phyloP scores from a whole-genome alignment of 2,888 invertebrate species.

The Cerceris rybyensis region DNA sequence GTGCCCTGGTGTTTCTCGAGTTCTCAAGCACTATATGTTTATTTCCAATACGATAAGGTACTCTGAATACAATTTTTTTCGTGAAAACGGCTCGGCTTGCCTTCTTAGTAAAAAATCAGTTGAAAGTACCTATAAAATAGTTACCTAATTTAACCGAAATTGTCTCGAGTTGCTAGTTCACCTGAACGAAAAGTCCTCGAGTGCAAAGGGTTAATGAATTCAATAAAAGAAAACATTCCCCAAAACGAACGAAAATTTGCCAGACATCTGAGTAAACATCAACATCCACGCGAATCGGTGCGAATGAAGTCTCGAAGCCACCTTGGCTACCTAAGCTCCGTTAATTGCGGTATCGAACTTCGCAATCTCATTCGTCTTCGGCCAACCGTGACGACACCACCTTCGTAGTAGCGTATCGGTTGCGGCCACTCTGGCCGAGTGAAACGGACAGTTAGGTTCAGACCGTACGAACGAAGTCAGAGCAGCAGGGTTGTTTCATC shows the following conservation, averaged over 20 bases:
- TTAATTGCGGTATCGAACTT: slow-evolving; percentile 67
- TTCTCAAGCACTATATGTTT: too few relatives aligned
- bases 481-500: slow-evolving; percentile 35
- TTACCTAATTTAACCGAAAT: too few relatives aligned
- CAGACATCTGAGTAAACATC: too few relatives aligned
- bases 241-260: neutral
- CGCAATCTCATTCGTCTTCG: slow-evolving; percentile 66
- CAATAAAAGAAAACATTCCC: neutral
- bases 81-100: too few relatives aligned
- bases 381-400: slow-evolving; percentile 63
- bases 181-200: too few relatives aligned
- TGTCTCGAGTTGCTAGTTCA: too few relatives aligned
- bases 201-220: too few relatives aligned
- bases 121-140: too few relatives aligned
- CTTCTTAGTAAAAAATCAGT: too few relatives aligned
- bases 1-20: too few relatives aligned
- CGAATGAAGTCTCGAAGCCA: slow-evolving; percentile 28
- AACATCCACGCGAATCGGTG: slow-evolving; percentile 46
- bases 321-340: slow-evolving; percentile 48
- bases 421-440: slow-evolving; percentile 57
- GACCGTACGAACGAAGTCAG: slow-evolving; percentile 47
- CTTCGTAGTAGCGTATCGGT: slow-evolving; percentile 57
- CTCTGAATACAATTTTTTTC: too few relatives aligned
- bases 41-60: too few relatives aligned
- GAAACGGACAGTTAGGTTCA: slow-evolving; percentile 67